Evolutionary conservation across 2,888 invertebrate species (phyloP).

Genomic region (Xestia ashworthii): DNA sequence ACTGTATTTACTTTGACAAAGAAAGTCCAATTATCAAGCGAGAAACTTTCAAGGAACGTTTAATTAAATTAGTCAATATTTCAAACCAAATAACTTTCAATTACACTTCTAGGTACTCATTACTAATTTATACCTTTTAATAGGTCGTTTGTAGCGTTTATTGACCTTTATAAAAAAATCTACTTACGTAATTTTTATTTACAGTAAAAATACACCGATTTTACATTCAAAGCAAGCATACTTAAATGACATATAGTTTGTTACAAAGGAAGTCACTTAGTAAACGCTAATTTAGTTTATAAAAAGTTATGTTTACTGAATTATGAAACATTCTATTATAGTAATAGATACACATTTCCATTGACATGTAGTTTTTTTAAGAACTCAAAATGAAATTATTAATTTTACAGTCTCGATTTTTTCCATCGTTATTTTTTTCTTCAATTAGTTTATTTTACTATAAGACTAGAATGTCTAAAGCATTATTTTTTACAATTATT

Average conservation of each 20-base stretch:
- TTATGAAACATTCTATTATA: slow-evolving; percentile 9
- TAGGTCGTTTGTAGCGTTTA: slow-evolving; percentile 26
- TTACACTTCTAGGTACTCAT: slow-evolving; percentile 44
- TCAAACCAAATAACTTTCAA: slow-evolving; percentile 43
- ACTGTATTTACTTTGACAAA: slow-evolving; percentile 40
- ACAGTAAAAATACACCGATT: slow-evolving; percentile 51
- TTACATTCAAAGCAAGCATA: slow-evolving; percentile 59
- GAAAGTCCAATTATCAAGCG: slow-evolving; percentile 18
- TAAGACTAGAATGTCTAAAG: slow-evolving; percentile 56
- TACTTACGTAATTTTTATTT: slow-evolving; percentile 47
- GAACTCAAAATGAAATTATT: slow-evolving; percentile 18
- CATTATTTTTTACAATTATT: slow-evolving; percentile 59
- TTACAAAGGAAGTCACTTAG: slow-evolving; percentile 32
- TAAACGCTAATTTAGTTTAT: slow-evolving; percentile 15
- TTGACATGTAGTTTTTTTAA: background rate
- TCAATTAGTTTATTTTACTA: slow-evolving; percentile 30
- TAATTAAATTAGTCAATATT: slow-evolving; percentile 51
- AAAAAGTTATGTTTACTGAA: slow-evolving; percentile 22
- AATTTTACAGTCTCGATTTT: slow-evolving; percentile 57
- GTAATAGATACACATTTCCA: slow-evolving; percentile 1
- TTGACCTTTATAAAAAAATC: slow-evolving; percentile 39
- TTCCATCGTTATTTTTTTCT: slow-evolving; percentile 18
- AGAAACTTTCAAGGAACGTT: slow-evolving; percentile 39
- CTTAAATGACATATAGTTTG: slow-evolving; percentile 17
- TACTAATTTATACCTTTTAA: slow-evolving; percentile 38